Conservation (phyloP, 1,140 invertebrate species). For the Drosophila persimilis region DNA sequence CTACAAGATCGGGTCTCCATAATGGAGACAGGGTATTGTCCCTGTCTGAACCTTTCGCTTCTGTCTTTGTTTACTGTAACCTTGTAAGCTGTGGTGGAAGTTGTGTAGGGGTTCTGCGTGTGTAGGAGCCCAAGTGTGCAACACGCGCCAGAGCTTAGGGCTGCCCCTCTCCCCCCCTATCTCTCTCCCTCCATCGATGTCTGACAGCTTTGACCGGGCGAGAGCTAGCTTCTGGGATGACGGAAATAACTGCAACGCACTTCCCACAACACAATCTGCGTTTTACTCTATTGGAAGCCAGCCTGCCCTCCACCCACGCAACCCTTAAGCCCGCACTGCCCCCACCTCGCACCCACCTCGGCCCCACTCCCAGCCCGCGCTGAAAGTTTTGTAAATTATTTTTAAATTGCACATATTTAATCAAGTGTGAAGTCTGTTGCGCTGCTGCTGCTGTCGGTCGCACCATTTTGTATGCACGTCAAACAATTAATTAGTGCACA, state of each 20-base stretch:
- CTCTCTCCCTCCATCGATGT: not conserved
- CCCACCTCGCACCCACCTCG: not conserved
- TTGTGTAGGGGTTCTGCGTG: not conserved
- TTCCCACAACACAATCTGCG: conserved; percentile 56
- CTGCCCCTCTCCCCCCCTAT: too few species aligned
- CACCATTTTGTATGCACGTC: conserved; percentile 37
- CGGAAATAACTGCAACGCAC: conserved; percentile 51
- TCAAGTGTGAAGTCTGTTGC: conserved; percentile 50
- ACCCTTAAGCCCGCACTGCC: conserved; percentile 2
- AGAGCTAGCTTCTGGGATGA: conserved; percentile 6
- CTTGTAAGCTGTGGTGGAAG: not conserved
- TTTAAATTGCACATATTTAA: conserved; percentile 72
- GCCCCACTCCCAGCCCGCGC: not conserved
- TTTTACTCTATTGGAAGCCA: conserved; percentile 1
- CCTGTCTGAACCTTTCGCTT: too few species aligned
- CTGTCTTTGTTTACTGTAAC: too few species aligned
- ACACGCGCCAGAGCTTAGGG: conserved; percentile 28
- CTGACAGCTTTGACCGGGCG: conserved; percentile 23
- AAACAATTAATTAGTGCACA: conserved; percentile 54
- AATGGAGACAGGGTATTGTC: not conserved
- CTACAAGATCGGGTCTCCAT: not conserved
- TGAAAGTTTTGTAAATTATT: conserved; percentile 52
- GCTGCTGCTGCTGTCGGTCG: not conserved
- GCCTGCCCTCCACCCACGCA: not conserved
- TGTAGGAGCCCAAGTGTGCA: conserved; percentile 16